Evolutionary conservation across 2,113 vertebrate species (phyloP), one percentile per base, ranked within the genome.

Genomic region (Spheniscus mendiculus): DNA sequence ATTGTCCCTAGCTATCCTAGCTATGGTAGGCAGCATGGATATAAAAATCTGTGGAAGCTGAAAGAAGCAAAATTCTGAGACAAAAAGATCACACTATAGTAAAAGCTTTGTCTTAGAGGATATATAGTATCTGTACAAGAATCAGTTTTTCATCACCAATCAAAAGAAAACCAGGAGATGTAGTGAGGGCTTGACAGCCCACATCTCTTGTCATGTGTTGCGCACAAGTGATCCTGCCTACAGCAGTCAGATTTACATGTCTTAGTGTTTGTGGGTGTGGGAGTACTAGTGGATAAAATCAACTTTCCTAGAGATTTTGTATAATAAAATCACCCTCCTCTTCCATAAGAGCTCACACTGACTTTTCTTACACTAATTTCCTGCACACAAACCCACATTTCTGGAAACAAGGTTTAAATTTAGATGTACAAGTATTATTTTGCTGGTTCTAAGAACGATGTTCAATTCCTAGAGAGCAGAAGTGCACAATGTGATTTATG

Each of bases 111-210:
- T 40, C 45, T 70, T 34, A 56, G 16, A n/a, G 2, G 5, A 6
- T 20, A 29, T 23, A 10, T 49, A 53, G 17, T 77, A 87, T 8
- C 29, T 47, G 10, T 19, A 52, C 17, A 70, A 93, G 83, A 81
- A 32, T 22, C 0, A 6, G 5, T 1, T 47, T 80, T 87, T 69
- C 2, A 0, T 65, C 20, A 42, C 10, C 2, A 34, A 20, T 45
- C 40, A 55, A 81, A 63, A 77, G 12, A 72, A 81, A 89, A 38
- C 3, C 6, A 72, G 32, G 44, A 63, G 19, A 30, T 0, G 2
- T 3, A 65, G 6, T n/a, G 19, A 83, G 10, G 21, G 12, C 6
- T 83, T 77, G 58, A 44, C 11, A 83, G 38, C 12, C 4, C 9
- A 38, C 32, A 20, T 59, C 70, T 72, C 62, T 63, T 67, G 11